Conservation (phyloP, 2,888 invertebrate species). For the Schizaphis graminum region DNA sequence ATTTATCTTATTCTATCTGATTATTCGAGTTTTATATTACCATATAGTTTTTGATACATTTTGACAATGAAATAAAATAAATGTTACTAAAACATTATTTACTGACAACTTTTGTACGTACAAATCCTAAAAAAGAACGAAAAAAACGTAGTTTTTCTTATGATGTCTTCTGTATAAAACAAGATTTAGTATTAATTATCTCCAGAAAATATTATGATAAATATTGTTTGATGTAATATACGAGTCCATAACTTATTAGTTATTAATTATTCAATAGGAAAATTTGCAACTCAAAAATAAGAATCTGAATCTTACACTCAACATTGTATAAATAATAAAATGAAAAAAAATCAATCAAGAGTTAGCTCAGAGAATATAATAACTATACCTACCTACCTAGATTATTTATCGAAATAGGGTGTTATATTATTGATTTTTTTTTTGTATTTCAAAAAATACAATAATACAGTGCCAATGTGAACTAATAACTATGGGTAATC, state of each 20-base stretch:
- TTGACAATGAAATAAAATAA: neutral
- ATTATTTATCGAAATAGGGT: neutral
- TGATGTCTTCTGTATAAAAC: neutral
- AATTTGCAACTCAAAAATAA: neutral
- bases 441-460: neutral
- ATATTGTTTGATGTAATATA: neutral
- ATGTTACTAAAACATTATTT: neutral
- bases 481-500: neutral
- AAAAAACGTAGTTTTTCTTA: neutral
- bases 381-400: neutral
- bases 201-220: neutral
- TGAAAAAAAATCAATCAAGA: neutral
- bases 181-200: neutral
- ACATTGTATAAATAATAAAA: neutral
- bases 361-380: neutral
- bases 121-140: neutral
- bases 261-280: neutral
- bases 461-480: neutral
- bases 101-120: neutral
- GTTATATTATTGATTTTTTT: neutral
- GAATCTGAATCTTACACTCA: neutral
- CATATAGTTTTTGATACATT: neutral
- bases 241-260: neutral
- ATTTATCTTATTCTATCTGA: neutral
- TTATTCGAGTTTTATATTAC: neutral